Evolutionary conservation across 2,797 vertebrate species (phyloP).

Genomic region (Pseudochirops cupreus): DNA sequence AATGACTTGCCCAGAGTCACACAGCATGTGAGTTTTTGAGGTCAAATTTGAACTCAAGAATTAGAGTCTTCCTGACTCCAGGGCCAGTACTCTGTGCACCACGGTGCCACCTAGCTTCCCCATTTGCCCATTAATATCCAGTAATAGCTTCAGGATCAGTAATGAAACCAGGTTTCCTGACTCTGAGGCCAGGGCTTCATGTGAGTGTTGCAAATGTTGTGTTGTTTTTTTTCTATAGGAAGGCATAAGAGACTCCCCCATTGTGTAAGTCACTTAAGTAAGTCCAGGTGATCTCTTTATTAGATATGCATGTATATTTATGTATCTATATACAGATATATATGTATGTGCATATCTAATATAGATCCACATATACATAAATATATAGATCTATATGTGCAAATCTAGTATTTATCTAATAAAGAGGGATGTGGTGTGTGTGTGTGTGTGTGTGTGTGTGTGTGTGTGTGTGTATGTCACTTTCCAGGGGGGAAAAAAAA

Average conservation of each 20-base stretch:
- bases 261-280: background rate
- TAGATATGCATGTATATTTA: background rate
- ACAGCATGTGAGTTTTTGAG: background rate
- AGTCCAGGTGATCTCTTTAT: background rate
- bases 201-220: background rate
- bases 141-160: background rate
- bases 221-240: background rate
- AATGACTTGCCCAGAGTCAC: background rate
- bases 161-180: background rate
- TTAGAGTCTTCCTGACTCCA: background rate
- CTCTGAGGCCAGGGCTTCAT: background rate
- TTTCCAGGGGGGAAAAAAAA: background rate
- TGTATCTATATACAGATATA: background rate
- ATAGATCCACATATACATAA: background rate
- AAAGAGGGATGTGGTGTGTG: too few species aligned
- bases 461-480: background rate
- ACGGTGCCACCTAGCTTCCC: background rate
- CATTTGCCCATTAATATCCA: background rate
- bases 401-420: background rate
- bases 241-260: background rate
- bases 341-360: background rate
- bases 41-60: background rate
- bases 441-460: background rate
- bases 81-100: background rate
- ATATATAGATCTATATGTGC: background rate